Conservation (phyloP, 1,140 invertebrate genomes). For the Polypedilum pembai region DNA sequence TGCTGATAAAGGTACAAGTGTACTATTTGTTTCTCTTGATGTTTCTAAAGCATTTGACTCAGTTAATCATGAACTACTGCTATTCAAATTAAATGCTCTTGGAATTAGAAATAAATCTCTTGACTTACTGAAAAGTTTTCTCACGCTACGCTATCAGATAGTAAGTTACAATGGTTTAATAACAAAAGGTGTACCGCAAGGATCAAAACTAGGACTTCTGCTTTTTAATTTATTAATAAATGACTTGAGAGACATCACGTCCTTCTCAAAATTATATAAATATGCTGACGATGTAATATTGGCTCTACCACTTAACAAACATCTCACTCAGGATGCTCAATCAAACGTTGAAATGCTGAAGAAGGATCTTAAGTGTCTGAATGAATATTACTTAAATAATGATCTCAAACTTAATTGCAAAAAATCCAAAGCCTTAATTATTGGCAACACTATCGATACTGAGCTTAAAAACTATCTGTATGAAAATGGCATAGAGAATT, state of each 20-base stretch:
- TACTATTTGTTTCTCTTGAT: neutral
- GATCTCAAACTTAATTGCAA: neutral
- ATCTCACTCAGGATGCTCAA: neutral
- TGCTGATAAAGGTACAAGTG: neutral
- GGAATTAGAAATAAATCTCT: neutral
- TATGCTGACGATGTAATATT: neutral
- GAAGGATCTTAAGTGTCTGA: neutral
- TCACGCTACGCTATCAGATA: neutral
- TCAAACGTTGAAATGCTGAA: neutral
- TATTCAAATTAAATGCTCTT: neutral
- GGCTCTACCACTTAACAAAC: neutral
- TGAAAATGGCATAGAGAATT: neutral
- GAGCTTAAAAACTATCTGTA: neutral
- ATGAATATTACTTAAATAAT: neutral
- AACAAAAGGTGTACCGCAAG: neutral
- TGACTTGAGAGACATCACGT: neutral
- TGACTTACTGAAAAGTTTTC: neutral
- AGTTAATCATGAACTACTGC: neutral
- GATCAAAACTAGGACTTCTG: neutral
- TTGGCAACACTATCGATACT: neutral
- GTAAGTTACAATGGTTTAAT: neutral
- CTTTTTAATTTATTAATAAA: neutral
- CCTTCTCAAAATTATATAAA: neutral
- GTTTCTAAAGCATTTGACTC: neutral
- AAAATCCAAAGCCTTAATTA: neutral